Conservation (phyloP, 2,113 vertebrate genomes). For the Vombatus ursinus region DNA sequence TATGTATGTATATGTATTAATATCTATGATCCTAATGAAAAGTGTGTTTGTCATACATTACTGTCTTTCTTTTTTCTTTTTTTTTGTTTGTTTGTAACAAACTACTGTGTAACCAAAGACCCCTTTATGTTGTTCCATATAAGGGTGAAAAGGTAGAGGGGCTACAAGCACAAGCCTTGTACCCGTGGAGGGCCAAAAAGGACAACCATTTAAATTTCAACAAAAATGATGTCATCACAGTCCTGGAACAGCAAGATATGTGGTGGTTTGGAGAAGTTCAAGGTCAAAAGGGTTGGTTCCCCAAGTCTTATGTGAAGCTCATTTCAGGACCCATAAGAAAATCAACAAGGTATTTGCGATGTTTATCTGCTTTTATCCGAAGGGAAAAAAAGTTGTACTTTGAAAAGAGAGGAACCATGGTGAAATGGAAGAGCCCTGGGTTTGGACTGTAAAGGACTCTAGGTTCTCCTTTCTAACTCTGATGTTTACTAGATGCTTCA, state of each 20-base stretch:
- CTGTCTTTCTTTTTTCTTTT: neutral
- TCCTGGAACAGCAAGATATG: slow-evolving; percentile 99
- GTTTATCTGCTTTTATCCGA: slow-evolving; percentile 52
- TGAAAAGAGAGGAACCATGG: neutral
- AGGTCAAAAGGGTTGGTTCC: slow-evolving; percentile 99
- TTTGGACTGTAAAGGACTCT: neutral
- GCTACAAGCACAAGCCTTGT: slow-evolving; percentile 96
- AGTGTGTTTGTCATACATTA: neutral
- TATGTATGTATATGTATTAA: neutral
- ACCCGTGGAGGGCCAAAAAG: slow-evolving; percentile 98
- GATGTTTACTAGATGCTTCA: neutral
- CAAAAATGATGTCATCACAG: slow-evolving; percentile 96
- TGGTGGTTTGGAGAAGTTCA: slow-evolving; percentile 99
- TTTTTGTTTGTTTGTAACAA: neutral
- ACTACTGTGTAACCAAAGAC: neutral
- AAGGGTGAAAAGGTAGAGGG: slow-evolving; percentile 99
- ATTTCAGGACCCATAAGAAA: slow-evolving; percentile 94
- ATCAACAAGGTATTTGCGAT: slow-evolving; percentile 87
- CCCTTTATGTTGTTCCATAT: slow-evolving; percentile 48
- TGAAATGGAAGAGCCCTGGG: neutral
- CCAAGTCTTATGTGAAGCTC: slow-evolving; percentile 99
- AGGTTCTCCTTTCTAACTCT: neutral
- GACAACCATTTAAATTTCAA: slow-evolving; percentile 99
- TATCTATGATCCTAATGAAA: neutral
- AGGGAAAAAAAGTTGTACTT: neutral